Base-by-base conservation (phyloP, 2,113 vertebrate species). In the Chunga burmeisteri region DNA sequence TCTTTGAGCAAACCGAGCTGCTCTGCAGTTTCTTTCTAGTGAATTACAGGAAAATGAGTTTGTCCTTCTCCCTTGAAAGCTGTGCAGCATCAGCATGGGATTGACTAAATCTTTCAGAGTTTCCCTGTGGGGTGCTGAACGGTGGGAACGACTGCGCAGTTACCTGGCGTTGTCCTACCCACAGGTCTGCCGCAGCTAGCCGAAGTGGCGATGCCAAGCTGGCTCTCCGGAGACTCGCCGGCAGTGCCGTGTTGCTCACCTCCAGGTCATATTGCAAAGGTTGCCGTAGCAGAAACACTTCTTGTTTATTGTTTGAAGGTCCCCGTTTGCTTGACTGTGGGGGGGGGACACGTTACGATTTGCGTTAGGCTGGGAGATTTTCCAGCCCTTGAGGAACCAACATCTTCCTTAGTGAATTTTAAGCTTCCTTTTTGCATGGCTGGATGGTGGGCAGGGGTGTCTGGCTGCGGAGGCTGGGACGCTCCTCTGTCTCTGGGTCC, bases 151-250 rank as follows among this genome's bases (percentile, higher is more conserved):
- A 5, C 36, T 11, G 34, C 8, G 2, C 20, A 3, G 72, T 77
- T 66, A 29, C 15, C 65, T 86, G 46, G 20, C 63, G 66, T n/a
- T n/a, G 58, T 53, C 36, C 30, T 83, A 0, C 32, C 32, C 10
- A 1, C 7, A 9, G 17, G 11, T 32, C 59, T 70, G 36, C 36
- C 1, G 2, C 78, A 16, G 77, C 68, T 26, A 29, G 30, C 40
- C 16, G 6, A 67, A 40, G 70, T 1, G 0, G 56, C 0, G 7
- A 38, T 3, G 0, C 36, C 0, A 0, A 25, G 38, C 65, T 67
- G 9, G 0, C 66, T 77, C 34, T 75, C 44, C 1, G 0, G 79
- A 85, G 42, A 17, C 47, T 52, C 0, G 0, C 30, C 1, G 2
- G 65, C 81, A 62, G 50, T 5, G 0, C 4, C 3, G 1, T 4